A percentile compares a stretch with the other conserved stretches of the same genome.
Evolutionary conservation across 2,888 invertebrate genomes (phyloP).

Genomic region (Nowickia ferox): DNA sequence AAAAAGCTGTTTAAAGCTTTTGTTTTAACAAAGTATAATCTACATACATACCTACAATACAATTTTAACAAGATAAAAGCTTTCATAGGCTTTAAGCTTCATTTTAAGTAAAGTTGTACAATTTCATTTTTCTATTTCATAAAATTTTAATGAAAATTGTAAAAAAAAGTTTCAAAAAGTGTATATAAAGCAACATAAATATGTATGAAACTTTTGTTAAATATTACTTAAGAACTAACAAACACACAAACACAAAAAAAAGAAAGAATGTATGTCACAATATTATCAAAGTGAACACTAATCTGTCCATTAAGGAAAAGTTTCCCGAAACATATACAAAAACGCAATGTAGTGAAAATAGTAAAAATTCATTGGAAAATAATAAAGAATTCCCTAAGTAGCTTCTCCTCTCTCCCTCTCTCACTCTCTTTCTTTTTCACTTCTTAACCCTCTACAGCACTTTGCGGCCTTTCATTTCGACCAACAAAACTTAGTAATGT

Average conservation of each 20-base stretch:
- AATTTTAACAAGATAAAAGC: constrained; percentile 63
- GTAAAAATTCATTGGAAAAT: constrained; percentile 52
- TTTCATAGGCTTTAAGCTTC: constrained; percentile 66
- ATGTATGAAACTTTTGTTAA: constrained; percentile 53
- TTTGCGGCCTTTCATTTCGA: constrained; percentile 20
- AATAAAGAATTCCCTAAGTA: neutral
- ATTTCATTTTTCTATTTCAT: constrained; percentile 63
- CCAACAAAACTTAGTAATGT: constrained; percentile 26
- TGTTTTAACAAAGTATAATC: constrained; percentile 48
- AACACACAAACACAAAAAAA: neutral
- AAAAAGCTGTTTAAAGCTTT: constrained; percentile 70
- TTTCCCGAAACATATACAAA: constrained; percentile 29
- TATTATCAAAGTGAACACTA: constrained; percentile 27
- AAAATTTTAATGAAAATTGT: constrained; percentile 56
- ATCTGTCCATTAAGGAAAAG: constrained; percentile 21
- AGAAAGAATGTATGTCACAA: constrained; percentile 21
- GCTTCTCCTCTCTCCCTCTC: neutral
- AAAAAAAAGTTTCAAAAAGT: constrained; percentile 64
- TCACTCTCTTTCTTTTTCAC: neutral
- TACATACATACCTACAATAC: constrained; percentile 31
- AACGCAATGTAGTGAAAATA: constrained; percentile 66
- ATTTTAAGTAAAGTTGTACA: constrained; percentile 58
- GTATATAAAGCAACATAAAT: constrained; percentile 70
- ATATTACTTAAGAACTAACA: constrained; percentile 59
- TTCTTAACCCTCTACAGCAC: neutral